These are phyloP conservation scores for Ctenopoma kingsleyae DNA, from an alignment of 2,797 vertebrate genomes.

Conservation along the genomic window DNA sequence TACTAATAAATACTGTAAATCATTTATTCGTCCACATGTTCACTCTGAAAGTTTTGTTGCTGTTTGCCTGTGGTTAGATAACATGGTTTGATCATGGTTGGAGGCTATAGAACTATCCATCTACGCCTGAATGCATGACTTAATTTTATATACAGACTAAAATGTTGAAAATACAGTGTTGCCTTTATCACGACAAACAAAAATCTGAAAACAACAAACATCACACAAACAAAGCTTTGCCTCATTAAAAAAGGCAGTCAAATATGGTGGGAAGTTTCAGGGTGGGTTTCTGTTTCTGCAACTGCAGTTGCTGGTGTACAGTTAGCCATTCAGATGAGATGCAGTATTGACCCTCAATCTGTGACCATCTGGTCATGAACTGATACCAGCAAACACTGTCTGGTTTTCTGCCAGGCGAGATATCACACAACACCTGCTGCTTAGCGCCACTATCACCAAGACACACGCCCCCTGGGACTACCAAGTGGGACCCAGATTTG, in stretches of 20 bases:
- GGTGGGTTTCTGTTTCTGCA: constrained; percentile 5
- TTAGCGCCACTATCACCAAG: constrained; percentile 40
- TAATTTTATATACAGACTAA: constrained; percentile 17
- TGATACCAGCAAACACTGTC: constrained; percentile 57
- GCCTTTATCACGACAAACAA: constrained; percentile 28
- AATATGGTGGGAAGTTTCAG: neutral
- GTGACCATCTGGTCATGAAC: constrained; percentile 63
- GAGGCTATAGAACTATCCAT: neutral
- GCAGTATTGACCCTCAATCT: constrained; percentile 43
- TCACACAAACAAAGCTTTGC: constrained; percentile 30
- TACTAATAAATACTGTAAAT: neutral
- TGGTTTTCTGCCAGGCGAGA: constrained; percentile 50
- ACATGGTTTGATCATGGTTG: no score
- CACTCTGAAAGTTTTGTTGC: neutral
- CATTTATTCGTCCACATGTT: neutral
- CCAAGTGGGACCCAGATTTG: constrained; percentile 43
- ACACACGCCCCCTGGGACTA: constrained; percentile 40
- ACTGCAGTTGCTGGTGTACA: constrained; percentile 13
- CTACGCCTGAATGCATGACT: neutral
- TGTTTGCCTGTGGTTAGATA: no score
- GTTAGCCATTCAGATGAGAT: constrained; percentile 33
- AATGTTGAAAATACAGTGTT: constrained; percentile 9
- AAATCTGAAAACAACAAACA: constrained; percentile 31
- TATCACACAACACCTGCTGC: constrained; percentile 63
- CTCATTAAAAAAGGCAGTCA: constrained; percentile 25